These are phyloP conservation scores for Urechis unicinctus DNA, from an alignment of 2,888 invertebrate genomes.

Conservation along the genomic window DNA sequence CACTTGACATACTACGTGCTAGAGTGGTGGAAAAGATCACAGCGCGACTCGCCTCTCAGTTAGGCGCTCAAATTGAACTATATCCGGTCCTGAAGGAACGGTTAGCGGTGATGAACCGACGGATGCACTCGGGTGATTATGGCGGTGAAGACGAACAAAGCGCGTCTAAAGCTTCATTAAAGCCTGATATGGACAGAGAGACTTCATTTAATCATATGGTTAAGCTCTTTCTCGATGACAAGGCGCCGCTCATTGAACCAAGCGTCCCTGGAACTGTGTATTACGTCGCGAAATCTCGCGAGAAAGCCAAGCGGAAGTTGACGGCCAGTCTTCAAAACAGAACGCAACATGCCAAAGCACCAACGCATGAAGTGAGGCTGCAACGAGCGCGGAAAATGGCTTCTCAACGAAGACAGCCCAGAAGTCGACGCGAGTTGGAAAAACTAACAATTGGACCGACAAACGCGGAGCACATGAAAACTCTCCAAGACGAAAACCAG, in stretches of 20 bases:
- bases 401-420: constrained; percentile 10
- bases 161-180: too few relatives aligned
- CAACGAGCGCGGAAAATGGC: constrained; percentile 9
- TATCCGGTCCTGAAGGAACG: neutral
- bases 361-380: constrained; percentile 3
- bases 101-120: neutral
- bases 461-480: neutral
- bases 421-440: constrained; percentile 22
- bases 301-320: constrained; percentile 2
- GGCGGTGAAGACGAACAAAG: neutral
- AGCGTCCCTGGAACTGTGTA: constrained; percentile 33
- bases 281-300: constrained; percentile 20
- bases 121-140: neutral
- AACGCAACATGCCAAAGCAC: neutral
- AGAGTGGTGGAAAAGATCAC: constrained; percentile 25
- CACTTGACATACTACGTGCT: constrained; percentile 24
- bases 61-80: neutral
- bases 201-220: neutral
- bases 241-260: constrained; percentile 34
- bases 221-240: constrained; percentile 29
- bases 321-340: neutral
- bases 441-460: constrained; percentile 10
- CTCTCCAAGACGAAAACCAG: constrained; percentile 5
- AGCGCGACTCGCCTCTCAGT: constrained; percentile 7
- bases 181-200: too few relatives aligned